Conservation (phyloP, 2,797 vertebrate genomes). For the Vultur gryphus region DNA sequence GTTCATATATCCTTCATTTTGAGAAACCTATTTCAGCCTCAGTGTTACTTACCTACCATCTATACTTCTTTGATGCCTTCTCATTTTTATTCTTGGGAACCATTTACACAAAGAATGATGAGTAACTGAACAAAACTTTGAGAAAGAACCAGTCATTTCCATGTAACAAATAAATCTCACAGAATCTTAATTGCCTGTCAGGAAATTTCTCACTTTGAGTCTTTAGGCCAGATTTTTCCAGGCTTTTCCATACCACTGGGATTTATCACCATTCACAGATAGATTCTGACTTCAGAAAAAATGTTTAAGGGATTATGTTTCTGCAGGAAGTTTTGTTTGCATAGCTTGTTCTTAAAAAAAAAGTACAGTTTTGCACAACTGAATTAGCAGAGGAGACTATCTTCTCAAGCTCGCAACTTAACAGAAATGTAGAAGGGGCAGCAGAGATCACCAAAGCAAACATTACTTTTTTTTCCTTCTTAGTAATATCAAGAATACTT, state of each 20-base stretch:
- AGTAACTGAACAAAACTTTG: neutral
- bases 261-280: neutral
- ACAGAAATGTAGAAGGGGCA: neutral
- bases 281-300: neutral
- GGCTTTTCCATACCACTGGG: neutral
- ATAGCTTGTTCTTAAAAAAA: neutral
- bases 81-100: neutral
- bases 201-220: neutral
- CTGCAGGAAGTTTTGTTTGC: neutral
- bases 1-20: neutral
- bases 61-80: neutral
- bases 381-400: neutral
- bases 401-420: neutral
- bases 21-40: neutral
- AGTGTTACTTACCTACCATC: neutral
- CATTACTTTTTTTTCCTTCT: neutral
- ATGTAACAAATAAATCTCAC: neutral
- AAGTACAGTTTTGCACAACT: neutral
- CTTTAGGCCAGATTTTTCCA: neutral
- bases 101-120: neutral
- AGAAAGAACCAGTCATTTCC: neutral
- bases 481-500: neutral
- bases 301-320: neutral
- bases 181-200: neutral
- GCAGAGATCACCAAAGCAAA: neutral